These are phyloP conservation scores for Anguilla megastoma DNA, from an alignment of 2,797 vertebrate species.

Conservation along the genomic window DNA sequence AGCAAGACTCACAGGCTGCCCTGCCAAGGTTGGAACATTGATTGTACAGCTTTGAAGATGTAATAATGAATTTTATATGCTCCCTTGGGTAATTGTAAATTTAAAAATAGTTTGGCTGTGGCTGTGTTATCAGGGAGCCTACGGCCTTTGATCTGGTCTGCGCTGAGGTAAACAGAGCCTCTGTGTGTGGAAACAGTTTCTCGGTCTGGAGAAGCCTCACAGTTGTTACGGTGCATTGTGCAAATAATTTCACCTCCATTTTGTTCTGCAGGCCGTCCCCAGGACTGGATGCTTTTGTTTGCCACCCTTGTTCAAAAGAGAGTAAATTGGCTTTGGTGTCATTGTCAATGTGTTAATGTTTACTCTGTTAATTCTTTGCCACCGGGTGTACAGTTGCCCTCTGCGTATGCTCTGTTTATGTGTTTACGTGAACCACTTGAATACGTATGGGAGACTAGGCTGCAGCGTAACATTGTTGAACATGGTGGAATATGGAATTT, in stretches of 20 bases:
- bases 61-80: constrained; percentile 31
- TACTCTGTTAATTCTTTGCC: background rate
- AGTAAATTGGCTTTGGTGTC: background rate
- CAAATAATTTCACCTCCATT: background rate
- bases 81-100: constrained; percentile 25
- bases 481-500: background rate
- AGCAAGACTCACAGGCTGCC: constrained; percentile 33
- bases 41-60: constrained; percentile 35
- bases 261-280: background rate
- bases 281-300: background rate
- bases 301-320: background rate
- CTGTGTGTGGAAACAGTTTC: background rate
- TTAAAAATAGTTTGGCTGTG: constrained; percentile 19
- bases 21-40: constrained; percentile 6
- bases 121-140: constrained; percentile 20
- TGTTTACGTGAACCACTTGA: background rate
- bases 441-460: background rate
- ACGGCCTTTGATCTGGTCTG: constrained; percentile 37
- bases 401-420: background rate
- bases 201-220: background rate
- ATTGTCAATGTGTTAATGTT: background rate
- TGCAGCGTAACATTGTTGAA: background rate
- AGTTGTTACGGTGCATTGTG: background rate
- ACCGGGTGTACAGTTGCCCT: background rate
- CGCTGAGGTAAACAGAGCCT: constrained; percentile 7